Conservation (phyloP, 2,888 invertebrate species). For the Sphaeridia pumilis region DNA sequence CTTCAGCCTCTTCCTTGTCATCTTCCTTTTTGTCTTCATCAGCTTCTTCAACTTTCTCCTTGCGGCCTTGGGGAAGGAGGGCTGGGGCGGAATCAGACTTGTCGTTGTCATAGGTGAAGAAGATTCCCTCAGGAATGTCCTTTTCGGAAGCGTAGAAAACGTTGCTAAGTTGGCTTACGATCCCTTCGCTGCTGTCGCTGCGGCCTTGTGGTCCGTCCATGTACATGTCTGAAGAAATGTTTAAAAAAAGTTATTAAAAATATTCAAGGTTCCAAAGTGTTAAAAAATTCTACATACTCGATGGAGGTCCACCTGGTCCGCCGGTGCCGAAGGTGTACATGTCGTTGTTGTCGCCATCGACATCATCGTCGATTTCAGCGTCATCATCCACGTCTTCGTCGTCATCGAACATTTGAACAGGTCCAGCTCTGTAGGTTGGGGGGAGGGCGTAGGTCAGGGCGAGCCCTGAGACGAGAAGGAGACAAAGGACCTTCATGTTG, state of each 20-base stretch:
- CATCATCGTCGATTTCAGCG: constrained; percentile 1
- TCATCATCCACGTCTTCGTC: constrained; percentile 6
- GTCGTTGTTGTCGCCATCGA: constrained; percentile 1
- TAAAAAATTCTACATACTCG: too few species aligned
- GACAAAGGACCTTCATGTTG: constrained; percentile 12
- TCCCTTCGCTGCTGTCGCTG: too few species aligned
- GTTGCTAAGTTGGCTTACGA: background rate
- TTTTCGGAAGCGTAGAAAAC: background rate
- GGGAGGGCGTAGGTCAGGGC: constrained; percentile 11
- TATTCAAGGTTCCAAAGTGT: background rate
- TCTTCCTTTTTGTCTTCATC: background rate
- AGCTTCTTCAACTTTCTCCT: background rate
- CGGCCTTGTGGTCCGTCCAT: constrained; percentile 3
- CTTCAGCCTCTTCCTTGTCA: background rate
- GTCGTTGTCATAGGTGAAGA: background rate
- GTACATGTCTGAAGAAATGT: constrained; percentile 4
- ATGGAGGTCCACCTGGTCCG: constrained; percentile 15
- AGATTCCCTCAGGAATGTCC: background rate
- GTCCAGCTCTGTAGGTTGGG: background rate
- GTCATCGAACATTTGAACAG: constrained; percentile 1
- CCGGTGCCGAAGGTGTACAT: constrained; percentile 13
- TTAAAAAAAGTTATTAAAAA: background rate
- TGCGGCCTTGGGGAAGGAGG: background rate
- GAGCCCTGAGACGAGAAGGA: constrained; percentile 6
- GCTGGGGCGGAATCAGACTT: background rate